Percentiles rank a stretch among this genome's conserved stretches.
Evolutionary conservation across 2,888 invertebrate genomes (phyloP).

Genomic region (Trichopoda pennipes): DNA sequence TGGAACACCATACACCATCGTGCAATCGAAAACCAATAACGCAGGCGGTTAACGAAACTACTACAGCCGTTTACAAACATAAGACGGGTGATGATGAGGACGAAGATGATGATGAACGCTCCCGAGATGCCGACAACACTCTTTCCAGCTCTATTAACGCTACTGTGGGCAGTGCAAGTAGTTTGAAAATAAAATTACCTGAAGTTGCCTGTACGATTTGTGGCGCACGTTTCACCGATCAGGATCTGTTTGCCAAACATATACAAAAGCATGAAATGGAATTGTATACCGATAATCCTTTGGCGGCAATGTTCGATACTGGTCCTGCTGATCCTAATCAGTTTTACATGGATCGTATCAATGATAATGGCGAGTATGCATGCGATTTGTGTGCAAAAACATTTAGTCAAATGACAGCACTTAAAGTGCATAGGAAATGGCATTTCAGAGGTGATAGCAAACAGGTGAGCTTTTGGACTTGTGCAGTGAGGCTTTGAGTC

Average conservation of each 20-base stretch:
- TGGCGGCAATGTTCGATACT: constrained; percentile 80
- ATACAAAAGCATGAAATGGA: constrained; percentile 80
- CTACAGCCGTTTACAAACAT: constrained; percentile 73
- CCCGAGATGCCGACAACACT: constrained; percentile 61
- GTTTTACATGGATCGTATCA: constrained; percentile 78
- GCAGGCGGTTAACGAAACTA: constrained; percentile 64
- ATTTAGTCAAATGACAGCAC: constrained; percentile 80
- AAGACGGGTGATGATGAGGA: constrained; percentile 66
- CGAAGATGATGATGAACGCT: constrained; percentile 62
- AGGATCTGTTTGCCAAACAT: constrained; percentile 80
- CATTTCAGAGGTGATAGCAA: constrained; percentile 82
- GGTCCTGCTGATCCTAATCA: constrained; percentile 80
- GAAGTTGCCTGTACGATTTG: constrained; percentile 80
- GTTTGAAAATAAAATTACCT: constrained; percentile 77
- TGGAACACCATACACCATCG: constrained; percentile 78
- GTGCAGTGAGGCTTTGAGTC: constrained; percentile 77
- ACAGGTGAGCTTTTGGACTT: constrained; percentile 80
- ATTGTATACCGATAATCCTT: constrained; percentile 79
- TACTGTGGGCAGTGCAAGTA: constrained; percentile 51
- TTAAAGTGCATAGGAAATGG: constrained; percentile 82
- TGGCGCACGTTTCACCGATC: constrained; percentile 79
- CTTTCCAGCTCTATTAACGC: constrained; percentile 42
- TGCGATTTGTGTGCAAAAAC: constrained; percentile 81
- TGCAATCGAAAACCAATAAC: constrained; percentile 77
- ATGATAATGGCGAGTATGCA: constrained; percentile 80